Evolutionary conservation across 2,797 vertebrate species (phyloP).

Genomic region (Malacoraja senta): DNA sequence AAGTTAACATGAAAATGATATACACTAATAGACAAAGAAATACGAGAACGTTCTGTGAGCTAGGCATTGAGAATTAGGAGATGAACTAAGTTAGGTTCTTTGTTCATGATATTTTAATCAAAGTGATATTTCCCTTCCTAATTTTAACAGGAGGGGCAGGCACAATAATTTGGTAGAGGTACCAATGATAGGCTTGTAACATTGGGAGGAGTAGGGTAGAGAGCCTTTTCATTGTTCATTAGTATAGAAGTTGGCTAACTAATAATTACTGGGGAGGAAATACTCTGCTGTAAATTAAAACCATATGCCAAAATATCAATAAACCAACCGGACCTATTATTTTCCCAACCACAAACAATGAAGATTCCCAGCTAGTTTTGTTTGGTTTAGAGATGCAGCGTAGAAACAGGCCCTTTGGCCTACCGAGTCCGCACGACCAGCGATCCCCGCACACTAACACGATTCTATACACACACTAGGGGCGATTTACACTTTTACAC

Average conservation of each 20-base stretch:
- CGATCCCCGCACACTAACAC: no score
- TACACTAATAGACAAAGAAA: not conserved
- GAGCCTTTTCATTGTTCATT: not conserved
- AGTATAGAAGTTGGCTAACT: not conserved
- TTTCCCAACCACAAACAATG: no score
- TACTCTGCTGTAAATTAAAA: not conserved
- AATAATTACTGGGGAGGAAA: not conserved
- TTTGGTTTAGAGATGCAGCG: no score
- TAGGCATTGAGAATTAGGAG: not conserved
- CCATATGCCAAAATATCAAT: no score
- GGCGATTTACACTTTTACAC: no score
- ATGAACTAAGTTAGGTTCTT: not conserved
- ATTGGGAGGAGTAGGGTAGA: not conserved
- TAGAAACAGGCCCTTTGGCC: no score
- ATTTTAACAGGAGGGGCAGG: not conserved
- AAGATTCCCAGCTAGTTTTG: no score
- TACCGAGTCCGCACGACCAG: no score
- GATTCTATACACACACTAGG: no score
- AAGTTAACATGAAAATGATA: not conserved
- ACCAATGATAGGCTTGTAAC: not conserved
- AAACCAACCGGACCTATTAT: no score
- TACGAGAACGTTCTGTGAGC: not conserved
- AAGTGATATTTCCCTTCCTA: not conserved
- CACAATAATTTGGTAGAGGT: not conserved
- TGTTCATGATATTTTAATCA: not conserved